Conservation (phyloP, 2,888 invertebrate genomes). For the Zaprionus bogoriensis region DNA sequence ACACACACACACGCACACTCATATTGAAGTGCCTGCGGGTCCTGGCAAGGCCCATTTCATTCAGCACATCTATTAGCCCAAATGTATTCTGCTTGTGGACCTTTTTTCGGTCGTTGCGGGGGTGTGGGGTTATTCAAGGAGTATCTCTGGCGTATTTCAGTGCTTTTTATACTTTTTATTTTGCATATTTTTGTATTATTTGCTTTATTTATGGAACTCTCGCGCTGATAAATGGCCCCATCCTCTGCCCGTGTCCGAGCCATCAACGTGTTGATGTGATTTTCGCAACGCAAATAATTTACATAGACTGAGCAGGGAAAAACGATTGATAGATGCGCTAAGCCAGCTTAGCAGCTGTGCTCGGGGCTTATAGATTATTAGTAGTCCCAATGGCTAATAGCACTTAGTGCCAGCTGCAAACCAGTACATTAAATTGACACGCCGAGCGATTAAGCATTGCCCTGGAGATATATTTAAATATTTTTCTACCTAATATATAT, state of each 20-base stretch:
- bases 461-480: background rate
- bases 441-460: slow-evolving; percentile 5
- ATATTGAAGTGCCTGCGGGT: slow-evolving; percentile 33
- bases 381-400: slow-evolving; percentile 21
- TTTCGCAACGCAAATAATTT: slow-evolving; percentile 45
- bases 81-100: slow-evolving; percentile 57
- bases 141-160: slow-evolving; percentile 32
- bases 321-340: slow-evolving; percentile 44
- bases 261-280: slow-evolving; percentile 76
- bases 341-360: slow-evolving; percentile 37
- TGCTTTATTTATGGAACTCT: slow-evolving; percentile 71
- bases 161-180: slow-evolving; percentile 62
- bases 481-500: background rate
- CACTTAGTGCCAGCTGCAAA: slow-evolving; percentile 33
- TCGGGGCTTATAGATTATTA: slow-evolving; percentile 22
- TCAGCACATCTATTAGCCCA: slow-evolving; percentile 71
- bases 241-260: slow-evolving; percentile 32
- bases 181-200: slow-evolving; percentile 75
- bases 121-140: background rate
- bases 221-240: slow-evolving; percentile 65
- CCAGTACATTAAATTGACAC: slow-evolving; percentile 39
- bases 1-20: slow-evolving; percentile 9
- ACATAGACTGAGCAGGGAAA: background rate
- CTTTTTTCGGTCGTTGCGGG: slow-evolving; percentile 33
- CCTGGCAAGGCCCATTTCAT: slow-evolving; percentile 57